Base-by-base conservation (phyloP, 2,888 invertebrate genomes). In the Troides oblongomaculatus region DNA sequence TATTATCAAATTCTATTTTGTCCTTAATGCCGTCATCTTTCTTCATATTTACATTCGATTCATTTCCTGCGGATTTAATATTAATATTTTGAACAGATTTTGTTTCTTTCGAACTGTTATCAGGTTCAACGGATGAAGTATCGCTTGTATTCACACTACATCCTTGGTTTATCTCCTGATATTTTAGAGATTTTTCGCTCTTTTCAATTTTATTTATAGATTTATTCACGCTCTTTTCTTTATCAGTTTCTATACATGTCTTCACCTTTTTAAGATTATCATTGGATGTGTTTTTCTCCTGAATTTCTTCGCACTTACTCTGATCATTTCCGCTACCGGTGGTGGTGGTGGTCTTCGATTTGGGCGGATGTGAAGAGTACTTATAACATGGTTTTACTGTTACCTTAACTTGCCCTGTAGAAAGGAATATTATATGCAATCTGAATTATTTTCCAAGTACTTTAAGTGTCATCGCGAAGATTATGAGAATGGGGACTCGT, bases 401-500 rank as follows among this genome's bases (percentile, higher is more conserved):
- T 2, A 88, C 80, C 64, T 76, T 81, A n/a, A 84, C 79, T 1
- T 77, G 75, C 73, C 89, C 91, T 90, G 83, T 23, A 81, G 83
- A 70, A 59, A 30, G 71, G 14, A 12, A 50, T 46, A 10, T 5
- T 14, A 50, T 17, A 50, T 17, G 50, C 14, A 50, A 50, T 2
- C 18, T 50, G 10, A 39, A 1, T 39, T 39, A 39, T 39, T 10
- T 39, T 39, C 39, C 6, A 39, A 39, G 39, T 39, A 8, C 30
- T 30, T 30, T 5, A 30, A 30, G 30, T 30, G 5, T 30, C 5
- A 30, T 30, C 4, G 30, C 5, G 30, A 30, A 3, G 30, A 30
- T 30, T 3, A 30, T 30, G 30, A 30, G 3, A 30, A 30, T 30
- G 30, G 3, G 0, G 30, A 30, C 30, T 30, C 30, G 25, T 30